phyloP scores from a whole-genome alignment of 2,113 vertebrate species.

The Herpetotheres cachinnans region DNA sequence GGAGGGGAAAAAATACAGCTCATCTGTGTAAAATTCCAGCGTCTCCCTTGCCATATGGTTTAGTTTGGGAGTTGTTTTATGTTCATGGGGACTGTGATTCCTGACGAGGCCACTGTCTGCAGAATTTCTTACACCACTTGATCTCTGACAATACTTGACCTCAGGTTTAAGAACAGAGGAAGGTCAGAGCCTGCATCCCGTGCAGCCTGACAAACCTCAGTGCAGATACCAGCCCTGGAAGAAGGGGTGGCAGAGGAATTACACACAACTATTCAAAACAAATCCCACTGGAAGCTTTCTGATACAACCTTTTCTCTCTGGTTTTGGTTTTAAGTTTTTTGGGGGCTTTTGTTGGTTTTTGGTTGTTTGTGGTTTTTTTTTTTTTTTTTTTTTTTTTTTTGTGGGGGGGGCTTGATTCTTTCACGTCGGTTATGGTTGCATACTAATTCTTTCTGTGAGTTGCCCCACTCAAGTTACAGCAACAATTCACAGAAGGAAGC shows the following conservation, averaged over 20 bases:
- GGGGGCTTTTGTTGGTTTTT: too few species aligned
- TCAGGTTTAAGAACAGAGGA: neutral
- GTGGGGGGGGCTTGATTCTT: rapidly evolving
- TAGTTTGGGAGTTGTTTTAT: neutral
- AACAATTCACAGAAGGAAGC: neutral
- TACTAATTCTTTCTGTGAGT: neutral
- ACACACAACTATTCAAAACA: neutral
- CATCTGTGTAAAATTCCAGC: neutral
- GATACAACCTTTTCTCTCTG: neutral
- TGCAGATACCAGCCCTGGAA: neutral
- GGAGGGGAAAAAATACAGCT: neutral
- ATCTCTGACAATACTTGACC: too few species aligned
- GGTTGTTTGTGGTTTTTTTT: neutral
- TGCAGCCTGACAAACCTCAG: neutral
- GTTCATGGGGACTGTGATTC: neutral
- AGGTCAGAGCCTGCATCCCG: neutral
- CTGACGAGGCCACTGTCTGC: neutral
- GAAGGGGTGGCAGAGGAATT: rapidly evolving
- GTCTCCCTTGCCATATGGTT: neutral
- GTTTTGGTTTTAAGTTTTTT: too few species aligned
- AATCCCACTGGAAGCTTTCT: neutral
- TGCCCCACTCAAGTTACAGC: rapidly evolving
- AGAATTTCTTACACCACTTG: neutral
- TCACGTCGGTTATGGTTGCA: neutral
- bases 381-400: too few species aligned